A percentile compares a stretch with the other conserved stretches of the same genome.
Evolutionary conservation across 2,888 invertebrate genomes (phyloP).

Genomic region (Alentia gelatinosa): DNA sequence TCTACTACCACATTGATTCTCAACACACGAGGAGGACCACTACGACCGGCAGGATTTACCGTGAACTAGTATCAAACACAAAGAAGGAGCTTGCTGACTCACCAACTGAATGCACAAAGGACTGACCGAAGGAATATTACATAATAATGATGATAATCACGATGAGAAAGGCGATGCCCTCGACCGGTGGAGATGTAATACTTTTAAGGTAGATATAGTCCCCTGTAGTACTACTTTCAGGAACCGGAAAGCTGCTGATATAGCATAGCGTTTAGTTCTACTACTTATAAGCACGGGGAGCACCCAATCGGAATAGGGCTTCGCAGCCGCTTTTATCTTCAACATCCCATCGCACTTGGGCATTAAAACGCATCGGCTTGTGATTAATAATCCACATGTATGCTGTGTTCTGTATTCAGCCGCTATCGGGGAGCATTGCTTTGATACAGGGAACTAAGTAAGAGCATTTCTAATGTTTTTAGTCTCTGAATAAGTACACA

Average conservation of each 20-base stretch:
- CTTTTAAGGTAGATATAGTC: conserved; percentile 26
- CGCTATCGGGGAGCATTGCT: neutral
- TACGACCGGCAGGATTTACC: conserved; percentile 2
- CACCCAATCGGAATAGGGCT: neutral
- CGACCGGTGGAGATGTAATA: neutral
- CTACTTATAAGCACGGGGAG: neutral
- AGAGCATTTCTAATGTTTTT: neutral
- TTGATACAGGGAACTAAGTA: neutral
- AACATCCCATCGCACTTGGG: neutral
- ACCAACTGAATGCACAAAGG: neutral
- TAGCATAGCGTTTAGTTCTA: conserved; percentile 21
- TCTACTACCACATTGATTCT: neutral
- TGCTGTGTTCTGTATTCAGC: neutral
- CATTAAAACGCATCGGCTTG: neutral
- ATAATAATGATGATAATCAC: neutral
- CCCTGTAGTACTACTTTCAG: conserved; percentile 14
- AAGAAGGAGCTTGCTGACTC: neutral
- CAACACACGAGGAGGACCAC: neutral
- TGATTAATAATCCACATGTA: neutral
- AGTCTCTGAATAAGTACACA: neutral
- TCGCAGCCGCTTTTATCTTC: neutral
- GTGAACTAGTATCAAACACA: conserved; percentile 23
- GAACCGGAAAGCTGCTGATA: neutral
- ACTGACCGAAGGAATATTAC: neutral
- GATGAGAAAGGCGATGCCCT: neutral